These are phyloP conservation scores for Platerodrilus igneus DNA, from an alignment of 2,888 invertebrate genomes.

Conservation along the genomic window DNA sequence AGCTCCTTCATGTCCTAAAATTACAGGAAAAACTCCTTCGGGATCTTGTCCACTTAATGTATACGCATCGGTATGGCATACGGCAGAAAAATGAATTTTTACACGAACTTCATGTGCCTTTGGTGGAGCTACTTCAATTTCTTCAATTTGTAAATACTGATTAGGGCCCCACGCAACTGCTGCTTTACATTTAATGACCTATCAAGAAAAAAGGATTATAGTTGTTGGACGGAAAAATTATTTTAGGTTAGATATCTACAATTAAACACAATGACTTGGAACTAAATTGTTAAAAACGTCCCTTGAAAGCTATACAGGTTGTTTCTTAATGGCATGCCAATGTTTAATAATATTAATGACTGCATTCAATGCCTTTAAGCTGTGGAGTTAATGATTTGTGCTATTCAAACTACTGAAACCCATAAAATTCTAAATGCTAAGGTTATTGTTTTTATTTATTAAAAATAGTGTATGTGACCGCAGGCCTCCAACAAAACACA, in stretches of 20 bases:
- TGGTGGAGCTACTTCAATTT: constrained; percentile 91
- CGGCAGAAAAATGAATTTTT: constrained; percentile 71
- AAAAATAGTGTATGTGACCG: too few species aligned
- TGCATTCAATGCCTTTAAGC: too few species aligned
- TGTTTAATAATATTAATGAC: too few species aligned
- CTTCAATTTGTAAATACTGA: constrained; percentile 82
- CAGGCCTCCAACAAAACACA: too few species aligned
- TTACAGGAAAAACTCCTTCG: constrained; percentile 86
- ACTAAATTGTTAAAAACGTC: too few species aligned
- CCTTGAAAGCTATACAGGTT: too few species aligned
- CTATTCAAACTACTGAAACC: too few species aligned
- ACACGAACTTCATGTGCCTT: constrained; percentile 87
- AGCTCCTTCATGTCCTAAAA: constrained; percentile 95
- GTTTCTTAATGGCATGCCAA: too few species aligned
- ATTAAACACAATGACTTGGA: neutral
- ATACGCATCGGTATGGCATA: constrained; percentile 93
- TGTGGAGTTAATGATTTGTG: too few species aligned
- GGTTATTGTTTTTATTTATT: too few species aligned
- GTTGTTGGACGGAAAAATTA: constrained; percentile 15
- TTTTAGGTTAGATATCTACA: neutral
- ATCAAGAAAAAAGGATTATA: too few species aligned
- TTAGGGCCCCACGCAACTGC: constrained; percentile 97
- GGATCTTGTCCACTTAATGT: constrained; percentile 84
- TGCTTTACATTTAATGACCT: constrained; percentile 80
- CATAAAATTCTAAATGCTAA: too few species aligned